Percentiles rank a stretch among this genome's conserved stretches.
Evolutionary conservation across 2,113 vertebrate species (phyloP).

Genomic region (Tragelaphus strepsiceros): DNA sequence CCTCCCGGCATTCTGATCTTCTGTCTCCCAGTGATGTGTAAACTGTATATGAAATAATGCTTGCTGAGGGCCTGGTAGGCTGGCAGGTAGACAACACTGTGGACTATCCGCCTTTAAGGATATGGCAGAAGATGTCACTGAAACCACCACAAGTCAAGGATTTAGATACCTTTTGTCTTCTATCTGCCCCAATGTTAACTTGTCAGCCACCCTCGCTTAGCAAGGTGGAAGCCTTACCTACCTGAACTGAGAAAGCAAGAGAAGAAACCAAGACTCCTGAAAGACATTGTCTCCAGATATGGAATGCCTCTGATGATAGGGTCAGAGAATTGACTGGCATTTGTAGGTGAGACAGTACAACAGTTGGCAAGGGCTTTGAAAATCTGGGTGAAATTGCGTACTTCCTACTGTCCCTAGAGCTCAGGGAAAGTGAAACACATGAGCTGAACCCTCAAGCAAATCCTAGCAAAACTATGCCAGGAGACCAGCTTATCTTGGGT

Average conservation of each 20-base stretch:
- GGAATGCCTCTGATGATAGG: neutral
- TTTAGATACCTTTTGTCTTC: neutral
- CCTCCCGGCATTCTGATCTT: neutral
- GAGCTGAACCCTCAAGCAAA: neutral
- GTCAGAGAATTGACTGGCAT: neutral
- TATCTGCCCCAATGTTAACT: neutral
- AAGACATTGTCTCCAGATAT: neutral
- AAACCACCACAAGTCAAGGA: neutral
- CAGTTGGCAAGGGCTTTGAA: neutral
- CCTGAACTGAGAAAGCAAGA: neutral
- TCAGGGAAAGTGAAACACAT: neutral
- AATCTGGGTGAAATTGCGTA: neutral
- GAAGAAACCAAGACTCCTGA: neutral
- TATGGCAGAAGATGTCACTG: neutral
- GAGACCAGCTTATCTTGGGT: neutral
- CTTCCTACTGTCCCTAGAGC: neutral
- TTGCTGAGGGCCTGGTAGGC: neutral
- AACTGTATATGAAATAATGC: neutral
- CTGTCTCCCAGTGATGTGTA: neutral
- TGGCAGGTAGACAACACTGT: neutral
- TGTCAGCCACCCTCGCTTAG: too few relatives aligned
- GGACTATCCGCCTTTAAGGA: rapidly evolving
- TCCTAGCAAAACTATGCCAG: neutral
- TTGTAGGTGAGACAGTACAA: neutral
- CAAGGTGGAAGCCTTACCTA: neutral